phyloP scores from a whole-genome alignment of 2,888 invertebrate genomes.

The Tenthredo mesomela region DNA sequence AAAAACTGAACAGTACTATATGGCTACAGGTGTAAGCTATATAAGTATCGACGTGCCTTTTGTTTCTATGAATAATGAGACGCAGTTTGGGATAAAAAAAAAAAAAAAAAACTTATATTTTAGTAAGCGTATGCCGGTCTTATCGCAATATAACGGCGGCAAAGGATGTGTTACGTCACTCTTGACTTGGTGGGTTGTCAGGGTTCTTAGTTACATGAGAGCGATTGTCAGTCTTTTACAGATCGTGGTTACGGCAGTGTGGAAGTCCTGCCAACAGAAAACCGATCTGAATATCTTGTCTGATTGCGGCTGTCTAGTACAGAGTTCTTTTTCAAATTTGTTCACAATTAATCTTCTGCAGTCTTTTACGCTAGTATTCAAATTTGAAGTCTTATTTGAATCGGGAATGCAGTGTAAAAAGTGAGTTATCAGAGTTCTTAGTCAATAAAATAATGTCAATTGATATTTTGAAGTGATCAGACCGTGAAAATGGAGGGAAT shows the following conservation, averaged over 20 bases:
- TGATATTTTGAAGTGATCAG: constrained; percentile 24
- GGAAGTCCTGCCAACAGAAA: neutral
- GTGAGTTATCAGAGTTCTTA: neutral
- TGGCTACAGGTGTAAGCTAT: neutral
- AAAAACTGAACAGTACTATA: neutral
- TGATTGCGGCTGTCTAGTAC: neutral
- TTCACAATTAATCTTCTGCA: neutral
- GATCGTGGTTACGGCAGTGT: constrained; percentile 25
- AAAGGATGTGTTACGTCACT: constrained; percentile 40
- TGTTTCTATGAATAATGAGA: neutral
- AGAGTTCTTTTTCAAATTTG: neutral
- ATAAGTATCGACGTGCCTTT: too few species aligned
- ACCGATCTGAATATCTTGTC: too few species aligned
- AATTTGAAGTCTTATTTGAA: neutral
- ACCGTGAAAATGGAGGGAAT: neutral
- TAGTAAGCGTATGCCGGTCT: constrained; percentile 4
- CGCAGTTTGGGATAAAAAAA: neutral
- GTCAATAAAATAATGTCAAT: neutral
- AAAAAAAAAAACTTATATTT: neutral
- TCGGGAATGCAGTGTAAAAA: neutral
- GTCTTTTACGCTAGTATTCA: neutral
- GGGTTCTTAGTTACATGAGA: constrained; percentile 11
- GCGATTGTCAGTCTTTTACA: constrained; percentile 24
- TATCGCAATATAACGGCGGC: constrained; percentile 18
- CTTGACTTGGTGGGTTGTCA: constrained; percentile 7